Evolutionary conservation across 2,888 invertebrate species (phyloP), one percentile per base, ranked within the genome.

Genomic region (Heliconius ismenius): DNA sequence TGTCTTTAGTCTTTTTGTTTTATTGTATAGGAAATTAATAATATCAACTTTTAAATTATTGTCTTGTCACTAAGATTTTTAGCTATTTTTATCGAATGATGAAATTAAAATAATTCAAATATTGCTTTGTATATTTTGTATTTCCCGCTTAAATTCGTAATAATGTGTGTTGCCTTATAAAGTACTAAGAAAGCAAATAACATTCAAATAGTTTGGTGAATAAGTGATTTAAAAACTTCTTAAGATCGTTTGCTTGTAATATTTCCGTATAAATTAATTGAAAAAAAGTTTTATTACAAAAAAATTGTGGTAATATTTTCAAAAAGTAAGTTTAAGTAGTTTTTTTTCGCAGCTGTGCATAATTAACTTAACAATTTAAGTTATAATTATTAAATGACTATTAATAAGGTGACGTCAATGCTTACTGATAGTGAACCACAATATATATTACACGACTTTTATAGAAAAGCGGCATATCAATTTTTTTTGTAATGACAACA

Each of bases 401-500:
- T 62, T 11, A 26, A 10, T 24, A 26, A 4, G 26, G 26, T 62
- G 26, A 7, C 13, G 15, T 62, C 26, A 62, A 62, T 26, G 15
- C 6, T 62, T 26, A 24, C 15, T 18, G 15, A 26, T 26, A 26
- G 26, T 26, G 15, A 26, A 24, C 7, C 1, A 26, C 26, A 62
- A 26, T 26, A 62, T 26, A 62, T 62, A 26, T 26, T 62, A 67
- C 24, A 67, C 39, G 15, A 39, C 15, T 43, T 24, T 24, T 24
- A 39, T 28, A 10, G 4, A 10, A 26, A 15, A 64, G 49, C 58
- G n/a, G 68, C 13, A 58, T 18, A 15, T 36, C 18, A 32, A 79
- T 80, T 84, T 80, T 84, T 89, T 91, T 87, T 81, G 79, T 75
- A 84, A 83, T 91, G 90, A 86, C 91, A 93, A 92, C 92, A 91